Evolutionary conservation across 2,797 vertebrate genomes (phyloP).

Genomic region (Chloroceryle amazona): DNA sequence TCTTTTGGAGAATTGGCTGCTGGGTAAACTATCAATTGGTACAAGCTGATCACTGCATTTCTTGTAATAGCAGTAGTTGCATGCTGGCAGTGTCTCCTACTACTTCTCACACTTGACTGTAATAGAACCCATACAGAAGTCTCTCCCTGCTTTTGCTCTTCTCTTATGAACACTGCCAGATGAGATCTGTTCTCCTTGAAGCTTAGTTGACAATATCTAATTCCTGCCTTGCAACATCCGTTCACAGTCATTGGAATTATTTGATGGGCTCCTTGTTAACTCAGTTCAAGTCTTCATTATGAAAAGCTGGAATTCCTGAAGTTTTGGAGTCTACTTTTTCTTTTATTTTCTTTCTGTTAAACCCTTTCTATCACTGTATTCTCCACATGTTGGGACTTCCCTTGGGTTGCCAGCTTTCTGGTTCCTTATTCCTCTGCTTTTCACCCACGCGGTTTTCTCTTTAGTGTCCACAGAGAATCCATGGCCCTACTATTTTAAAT

Average conservation of each 20-base stretch:
- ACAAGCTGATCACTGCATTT: not conserved
- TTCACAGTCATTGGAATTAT: not conserved
- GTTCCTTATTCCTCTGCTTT: not conserved
- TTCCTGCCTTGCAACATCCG: not conserved
- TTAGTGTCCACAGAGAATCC: not conserved
- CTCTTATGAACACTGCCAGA: not conserved
- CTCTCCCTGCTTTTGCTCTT: not conserved
- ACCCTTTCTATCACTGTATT: not conserved
- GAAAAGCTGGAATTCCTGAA: not conserved
- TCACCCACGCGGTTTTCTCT: accelerated
- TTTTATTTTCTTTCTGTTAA: not conserved
- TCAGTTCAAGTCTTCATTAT: not conserved
- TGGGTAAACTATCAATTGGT: not conserved
- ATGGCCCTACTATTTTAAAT: not conserved
- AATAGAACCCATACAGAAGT: not conserved
- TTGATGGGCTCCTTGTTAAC: not conserved
- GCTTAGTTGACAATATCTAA: not conserved
- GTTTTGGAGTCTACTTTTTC: not conserved
- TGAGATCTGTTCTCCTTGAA: not conserved
- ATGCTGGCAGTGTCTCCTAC: not conserved
- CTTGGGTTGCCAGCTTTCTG: not conserved
- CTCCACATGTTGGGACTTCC: not conserved
- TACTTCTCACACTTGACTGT: accelerated
- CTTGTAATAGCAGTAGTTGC: not conserved
- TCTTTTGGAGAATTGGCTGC: not conserved